These are phyloP conservation scores for Philaethria dido DNA, from an alignment of 2,888 invertebrate genomes.

Conservation along the genomic window DNA sequence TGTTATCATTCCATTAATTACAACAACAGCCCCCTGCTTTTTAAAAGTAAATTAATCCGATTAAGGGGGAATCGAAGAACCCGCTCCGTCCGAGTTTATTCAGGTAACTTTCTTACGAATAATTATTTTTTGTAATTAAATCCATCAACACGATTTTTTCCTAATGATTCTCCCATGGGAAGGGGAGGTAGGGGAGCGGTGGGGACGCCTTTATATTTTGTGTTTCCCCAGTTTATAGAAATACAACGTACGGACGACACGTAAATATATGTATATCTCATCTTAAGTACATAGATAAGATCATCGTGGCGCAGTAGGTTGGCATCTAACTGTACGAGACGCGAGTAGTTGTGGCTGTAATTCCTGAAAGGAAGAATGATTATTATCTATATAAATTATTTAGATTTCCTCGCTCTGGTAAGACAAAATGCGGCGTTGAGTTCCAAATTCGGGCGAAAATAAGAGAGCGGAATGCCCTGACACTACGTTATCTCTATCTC, in stretches of 20 bases:
- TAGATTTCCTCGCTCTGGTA: too few species aligned
- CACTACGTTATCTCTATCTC: too few species aligned
- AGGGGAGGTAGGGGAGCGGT: conserved; percentile 53
- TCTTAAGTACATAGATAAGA: conserved; percentile 47
- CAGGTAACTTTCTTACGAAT: conserved; percentile 82
- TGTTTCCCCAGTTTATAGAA: conserved; percentile 54
- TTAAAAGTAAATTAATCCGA: conserved; percentile 84
- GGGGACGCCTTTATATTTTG: conserved; percentile 60
- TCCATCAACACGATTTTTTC: conserved; percentile 85
- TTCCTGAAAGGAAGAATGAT: too few species aligned
- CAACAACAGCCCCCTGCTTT: conserved; percentile 80
- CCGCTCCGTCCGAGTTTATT: conserved; percentile 82
- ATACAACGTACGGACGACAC: conserved; percentile 42
- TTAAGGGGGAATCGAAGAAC: conserved; percentile 83
- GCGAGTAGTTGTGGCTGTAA: too few species aligned
- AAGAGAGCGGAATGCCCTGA: too few species aligned
- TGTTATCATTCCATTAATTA: conserved; percentile 84
- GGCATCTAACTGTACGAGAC: too few species aligned
- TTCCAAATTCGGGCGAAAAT: too few species aligned
- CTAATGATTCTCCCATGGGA: conserved; percentile 82
- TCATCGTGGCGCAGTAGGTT: too few species aligned
- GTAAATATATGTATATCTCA: not conserved
- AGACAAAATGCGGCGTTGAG: too few species aligned
- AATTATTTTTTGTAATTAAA: conserved; percentile 85
- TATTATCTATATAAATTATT: too few species aligned